Percentiles rank a stretch among this genome's conserved stretches.
These are phyloP conservation scores for Drosophila fungiperda DNA, from an alignment of 2,888 invertebrate species.

Conservation along the genomic window DNA sequence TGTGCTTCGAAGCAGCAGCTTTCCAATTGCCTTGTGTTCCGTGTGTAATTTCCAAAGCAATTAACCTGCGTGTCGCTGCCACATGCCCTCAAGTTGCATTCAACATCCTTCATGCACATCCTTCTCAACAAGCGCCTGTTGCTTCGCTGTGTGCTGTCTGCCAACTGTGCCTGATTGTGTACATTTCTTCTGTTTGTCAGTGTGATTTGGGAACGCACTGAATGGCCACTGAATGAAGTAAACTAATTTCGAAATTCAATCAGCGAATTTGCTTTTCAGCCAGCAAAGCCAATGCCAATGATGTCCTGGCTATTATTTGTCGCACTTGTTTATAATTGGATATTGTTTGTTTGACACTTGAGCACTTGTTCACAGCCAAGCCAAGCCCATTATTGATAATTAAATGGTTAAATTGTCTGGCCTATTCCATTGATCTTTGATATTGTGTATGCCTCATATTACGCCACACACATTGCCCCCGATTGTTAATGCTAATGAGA, in stretches of 20 bases:
- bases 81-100: slow-evolving; percentile 43
- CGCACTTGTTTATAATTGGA: slow-evolving; percentile 71
- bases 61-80: slow-evolving; percentile 60
- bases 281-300: slow-evolving; percentile 1
- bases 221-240: slow-evolving; percentile 45
- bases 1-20: slow-evolving; percentile 22
- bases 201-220: slow-evolving; percentile 30
- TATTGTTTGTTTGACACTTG: slow-evolving; percentile 57
- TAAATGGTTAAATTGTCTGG: slow-evolving; percentile 22
- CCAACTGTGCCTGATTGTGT: slow-evolving; percentile 1
- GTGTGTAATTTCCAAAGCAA: slow-evolving; percentile 77
- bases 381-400: neutral
- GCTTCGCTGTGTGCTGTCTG: slow-evolving; percentile 29
- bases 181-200: slow-evolving; percentile 10
- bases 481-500: slow-evolving; percentile 63
- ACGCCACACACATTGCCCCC: neutral
- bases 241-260: slow-evolving; percentile 69
- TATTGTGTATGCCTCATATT: slow-evolving; percentile 55
- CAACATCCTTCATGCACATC: slow-evolving; percentile 57
- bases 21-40: slow-evolving; percentile 39
- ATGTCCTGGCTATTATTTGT: slow-evolving; percentile 47
- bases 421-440: slow-evolving; percentile 2
- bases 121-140: slow-evolving; percentile 34
- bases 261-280: slow-evolving; percentile 42
- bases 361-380: neutral